Evolutionary conservation across 2,113 vertebrate genomes (phyloP), one percentile per base, ranked within the genome.

Genomic region (Rhinichthys klamathensis): DNA sequence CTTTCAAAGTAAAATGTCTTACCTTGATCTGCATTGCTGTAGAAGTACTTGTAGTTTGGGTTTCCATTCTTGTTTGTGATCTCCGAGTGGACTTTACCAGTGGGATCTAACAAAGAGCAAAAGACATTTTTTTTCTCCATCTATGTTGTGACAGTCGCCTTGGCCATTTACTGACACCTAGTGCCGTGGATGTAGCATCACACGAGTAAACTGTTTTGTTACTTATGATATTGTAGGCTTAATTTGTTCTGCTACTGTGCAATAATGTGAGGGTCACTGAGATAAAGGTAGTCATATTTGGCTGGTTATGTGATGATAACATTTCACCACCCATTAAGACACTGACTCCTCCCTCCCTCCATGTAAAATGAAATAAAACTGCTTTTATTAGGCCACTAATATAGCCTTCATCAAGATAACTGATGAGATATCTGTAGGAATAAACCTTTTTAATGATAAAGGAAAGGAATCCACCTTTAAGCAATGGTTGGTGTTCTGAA

Each of bases 21-120:
- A 99, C 98, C 97, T 93, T 99, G 98, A 23, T 99, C 98, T 72
- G 97, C 97, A 2, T 87, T 98, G 92, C 96, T 96, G 92, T 99
- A 99, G 91, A 99, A 99, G 92, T 98, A 99, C 87, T 99, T 99
- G 93, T 99, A 99, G 94, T 96, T 99, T 63, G 97, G 97, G 85
- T 99, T 99, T 87, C 98, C 98, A 4, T 94, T 97, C 90, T 93
- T 96, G 89, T 99, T 99, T 87, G 94, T 96, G 89, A 99, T 97
- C 93, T 99, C 98, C 87, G 97, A 95, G 84, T 90, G 98, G 56
- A 99, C 96, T 88, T 96, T 95, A 65, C 98, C 97, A 69, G 92
- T 96, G 85, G 97, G 96, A 93, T 99, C 98, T 99, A 86, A n/a
- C 30, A 89, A 38, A 54, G 9, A 12, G 84, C 4, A 46, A 63